A percentile compares a stretch with the other conserved stretches of the same genome.
Evolutionary conservation across 2,797 vertebrate genomes (phyloP).

Genomic region (Pelobates cultripes): DNA sequence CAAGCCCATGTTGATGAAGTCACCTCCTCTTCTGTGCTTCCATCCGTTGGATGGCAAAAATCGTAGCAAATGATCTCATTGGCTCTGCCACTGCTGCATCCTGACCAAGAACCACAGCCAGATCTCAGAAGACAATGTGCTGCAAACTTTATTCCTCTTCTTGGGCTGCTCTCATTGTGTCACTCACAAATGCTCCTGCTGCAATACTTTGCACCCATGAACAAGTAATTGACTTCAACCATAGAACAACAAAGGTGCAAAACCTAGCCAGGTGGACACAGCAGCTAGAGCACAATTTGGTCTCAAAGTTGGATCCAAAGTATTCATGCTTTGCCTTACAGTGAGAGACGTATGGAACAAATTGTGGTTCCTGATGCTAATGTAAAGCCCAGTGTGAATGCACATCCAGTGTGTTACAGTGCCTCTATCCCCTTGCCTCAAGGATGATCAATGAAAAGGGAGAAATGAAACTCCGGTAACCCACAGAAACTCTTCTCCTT

Average conservation of each 20-base stretch:
- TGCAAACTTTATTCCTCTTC: slow-evolving; percentile 65
- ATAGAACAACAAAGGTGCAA: slow-evolving; percentile 66
- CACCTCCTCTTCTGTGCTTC: slow-evolving; percentile 67
- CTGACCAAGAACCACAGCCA: slow-evolving; percentile 65
- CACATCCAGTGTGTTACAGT: slow-evolving; percentile 78
- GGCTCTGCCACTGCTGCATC: slow-evolving; percentile 58
- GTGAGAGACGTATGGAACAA: slow-evolving; percentile 61
- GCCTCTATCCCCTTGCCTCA: slow-evolving; percentile 72
- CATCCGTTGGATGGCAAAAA: slow-evolving; percentile 62
- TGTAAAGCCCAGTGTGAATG: slow-evolving; percentile 73
- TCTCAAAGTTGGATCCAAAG: slow-evolving; percentile 61
- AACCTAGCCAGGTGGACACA: slow-evolving; percentile 68
- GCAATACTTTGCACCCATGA: slow-evolving; percentile 70
- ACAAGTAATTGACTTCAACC: slow-evolving; percentile 71
- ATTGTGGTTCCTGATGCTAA: slow-evolving; percentile 70
- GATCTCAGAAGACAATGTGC: slow-evolving; percentile 68
- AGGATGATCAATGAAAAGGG: slow-evolving; percentile 75
- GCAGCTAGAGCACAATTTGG: slow-evolving; percentile 65
- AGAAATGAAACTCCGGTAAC: slow-evolving; percentile 74
- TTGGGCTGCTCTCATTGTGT: slow-evolving; percentile 64
- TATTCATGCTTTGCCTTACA: slow-evolving; percentile 72
- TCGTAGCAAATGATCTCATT: slow-evolving; percentile 68
- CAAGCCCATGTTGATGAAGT: slow-evolving; percentile 67
- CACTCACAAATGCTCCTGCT: slow-evolving; percentile 69
- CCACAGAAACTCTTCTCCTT: slow-evolving; percentile 81